Evolutionary conservation across 2,888 invertebrate species (phyloP), one percentile per base, ranked within the genome.

Genomic region (Ochropleura plecta): DNA sequence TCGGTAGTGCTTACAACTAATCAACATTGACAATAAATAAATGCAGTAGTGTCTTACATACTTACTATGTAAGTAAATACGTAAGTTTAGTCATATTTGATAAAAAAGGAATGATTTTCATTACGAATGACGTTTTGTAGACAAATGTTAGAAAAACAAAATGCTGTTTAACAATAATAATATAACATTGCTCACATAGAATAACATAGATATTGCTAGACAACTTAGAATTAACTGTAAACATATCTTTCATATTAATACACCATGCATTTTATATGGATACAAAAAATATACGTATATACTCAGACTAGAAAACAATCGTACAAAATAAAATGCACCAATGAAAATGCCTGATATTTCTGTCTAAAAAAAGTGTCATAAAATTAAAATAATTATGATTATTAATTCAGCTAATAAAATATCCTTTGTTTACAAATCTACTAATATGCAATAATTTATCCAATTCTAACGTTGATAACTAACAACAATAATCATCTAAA

Each of bases 1-100:
- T 82, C 71, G 72, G 73, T 75, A 74, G 78, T 76, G 78, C 87
- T 88, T 88, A 87, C 64, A 84, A 88, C 77, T 88, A 87, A 83
- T 83, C 64, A 88, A 88, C 89, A 81, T 80, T 75, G 63, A 74
- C 66, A 73, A 59, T 68, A 77, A 78, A 76, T 73, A 77, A 86
- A 85, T 81, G 76, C 79, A 78, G 44, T 49, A 53, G 73, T 79
- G 30, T 30, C 30, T 30, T 30, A 30, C 30, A 30, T 30, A 30
- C 30, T 30, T 30, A 30, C 30, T 30, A 30, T 30, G 30, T 30
- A 30, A 30, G 12, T 20, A 20, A 49, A 48, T 49, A 70, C 9
- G 20, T 16, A n/a, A 30, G 18, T 40, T 9, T 9, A 9, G 59
- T 9, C 9, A 18, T 42, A 57, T 42, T 18, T 18, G 18, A 60